Evolutionary conservation across 2,888 invertebrate species (phyloP).

Genomic region (Tubiluchus corallicola): DNA sequence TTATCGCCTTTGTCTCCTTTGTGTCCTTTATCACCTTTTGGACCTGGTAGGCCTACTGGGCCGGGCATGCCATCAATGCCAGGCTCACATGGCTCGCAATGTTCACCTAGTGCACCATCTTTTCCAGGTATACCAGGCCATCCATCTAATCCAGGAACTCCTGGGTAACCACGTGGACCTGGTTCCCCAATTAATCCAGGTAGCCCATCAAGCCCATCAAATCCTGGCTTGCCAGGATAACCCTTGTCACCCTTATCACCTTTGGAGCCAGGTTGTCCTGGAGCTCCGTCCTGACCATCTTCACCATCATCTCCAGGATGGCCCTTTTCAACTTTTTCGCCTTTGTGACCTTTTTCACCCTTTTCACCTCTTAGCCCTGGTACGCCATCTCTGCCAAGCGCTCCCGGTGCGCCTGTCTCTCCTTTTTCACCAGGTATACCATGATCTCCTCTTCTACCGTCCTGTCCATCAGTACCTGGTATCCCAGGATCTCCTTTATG

Average conservation of each 20-base stretch:
- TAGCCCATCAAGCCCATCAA: too few relatives aligned
- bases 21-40: too few relatives aligned
- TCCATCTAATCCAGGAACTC: neutral
- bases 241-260: too few relatives aligned
- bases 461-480: conserved; percentile 2
- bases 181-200: conserved; percentile 4
- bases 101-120: conserved; percentile 4
- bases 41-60: too few relatives aligned
- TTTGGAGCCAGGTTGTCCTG: too few relatives aligned
- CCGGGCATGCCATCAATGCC: neutral
- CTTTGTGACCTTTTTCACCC: too few relatives aligned
- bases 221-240: too few relatives aligned
- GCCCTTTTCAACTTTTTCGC: neutral
- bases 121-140: too few relatives aligned
- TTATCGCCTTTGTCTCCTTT: too few relatives aligned
- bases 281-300: neutral
- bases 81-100: neutral
- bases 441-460: neutral
- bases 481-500: neutral
- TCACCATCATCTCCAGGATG: conserved; percentile 1
- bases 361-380: too few relatives aligned
- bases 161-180: neutral
- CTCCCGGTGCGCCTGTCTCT: too few relatives aligned
- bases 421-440: neutral
- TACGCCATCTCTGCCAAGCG: too few relatives aligned